phyloP scores from a whole-genome alignment of 2,888 invertebrate species.

The Xylota sylvarum region DNA sequence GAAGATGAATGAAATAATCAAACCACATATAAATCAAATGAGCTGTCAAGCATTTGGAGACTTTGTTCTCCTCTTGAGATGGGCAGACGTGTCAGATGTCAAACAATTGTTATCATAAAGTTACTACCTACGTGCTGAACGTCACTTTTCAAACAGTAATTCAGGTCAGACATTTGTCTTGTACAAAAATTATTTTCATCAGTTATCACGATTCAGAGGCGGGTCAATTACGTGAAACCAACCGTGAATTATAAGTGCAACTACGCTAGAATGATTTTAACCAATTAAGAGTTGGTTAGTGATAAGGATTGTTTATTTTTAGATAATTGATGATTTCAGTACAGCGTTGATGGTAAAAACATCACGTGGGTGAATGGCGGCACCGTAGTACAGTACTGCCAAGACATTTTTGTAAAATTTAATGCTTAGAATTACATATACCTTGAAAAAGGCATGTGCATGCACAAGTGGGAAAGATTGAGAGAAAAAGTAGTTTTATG shows the following conservation, averaged over 20 bases:
- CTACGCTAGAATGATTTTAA: background rate
- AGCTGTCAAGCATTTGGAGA: background rate
- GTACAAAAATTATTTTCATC: background rate
- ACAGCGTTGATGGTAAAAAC: too few relatives aligned
- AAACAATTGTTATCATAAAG: slow-evolving; percentile 14
- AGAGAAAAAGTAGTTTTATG: too few relatives aligned
- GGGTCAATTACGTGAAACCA: slow-evolving; percentile 5
- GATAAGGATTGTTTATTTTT: background rate
- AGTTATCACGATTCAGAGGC: slow-evolving; percentile 19
- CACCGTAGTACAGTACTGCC: too few relatives aligned
- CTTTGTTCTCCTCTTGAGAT: background rate
- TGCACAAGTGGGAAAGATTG: too few relatives aligned
- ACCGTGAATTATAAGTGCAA: background rate
- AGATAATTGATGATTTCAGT: background rate
- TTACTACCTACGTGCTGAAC: slow-evolving; percentile 24
- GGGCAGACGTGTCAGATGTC: slow-evolving; percentile 30
- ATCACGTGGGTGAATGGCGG: too few relatives aligned
- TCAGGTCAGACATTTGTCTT: background rate
- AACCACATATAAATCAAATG: slow-evolving; percentile 13
- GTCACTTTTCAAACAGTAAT: slow-evolving; percentile 3
- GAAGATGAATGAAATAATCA: background rate
- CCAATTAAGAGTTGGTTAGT: background rate
- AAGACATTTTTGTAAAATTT: too few relatives aligned
- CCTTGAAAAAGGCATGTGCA: too few relatives aligned
- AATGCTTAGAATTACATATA: too few relatives aligned